Conservation (phyloP, 2,888 invertebrate species). For the Chymomyza caudatula region DNA sequence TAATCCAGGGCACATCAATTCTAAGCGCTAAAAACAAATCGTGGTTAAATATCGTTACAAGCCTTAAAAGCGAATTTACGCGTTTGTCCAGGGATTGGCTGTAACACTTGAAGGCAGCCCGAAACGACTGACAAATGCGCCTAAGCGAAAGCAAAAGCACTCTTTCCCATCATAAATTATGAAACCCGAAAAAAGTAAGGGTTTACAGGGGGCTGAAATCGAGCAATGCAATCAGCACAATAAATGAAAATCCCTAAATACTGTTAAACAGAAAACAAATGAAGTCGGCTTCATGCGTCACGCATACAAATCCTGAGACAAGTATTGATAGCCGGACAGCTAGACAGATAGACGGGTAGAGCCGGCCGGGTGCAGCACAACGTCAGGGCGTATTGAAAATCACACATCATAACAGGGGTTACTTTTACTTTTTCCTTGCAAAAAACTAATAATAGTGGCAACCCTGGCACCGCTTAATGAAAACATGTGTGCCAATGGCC, state of each 20-base stretch:
- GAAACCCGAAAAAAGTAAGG: slow-evolving; percentile 31
- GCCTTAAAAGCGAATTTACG: slow-evolving; percentile 50
- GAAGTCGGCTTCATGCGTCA: slow-evolving; percentile 38
- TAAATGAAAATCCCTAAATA: slow-evolving; percentile 63
- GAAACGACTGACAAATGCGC: slow-evolving; percentile 23
- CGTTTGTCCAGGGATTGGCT: slow-evolving; percentile 20
- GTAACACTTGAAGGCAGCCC: slow-evolving; percentile 51
- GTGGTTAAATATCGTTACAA: slow-evolving; percentile 34
- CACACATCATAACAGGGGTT: slow-evolving; percentile 13
- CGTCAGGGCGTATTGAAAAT: slow-evolving; percentile 20
- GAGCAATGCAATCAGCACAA: slow-evolving; percentile 30
- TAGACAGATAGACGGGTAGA: slow-evolving; percentile 14
- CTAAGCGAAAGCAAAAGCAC: background rate
- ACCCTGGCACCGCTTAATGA: slow-evolving; percentile 29
- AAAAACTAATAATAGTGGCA: background rate
- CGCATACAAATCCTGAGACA: slow-evolving; percentile 42
- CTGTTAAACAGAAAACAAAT: slow-evolving; percentile 74
- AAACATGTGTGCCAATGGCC: slow-evolving; percentile 23
- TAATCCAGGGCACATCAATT: slow-evolving; percentile 33
- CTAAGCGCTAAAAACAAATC: slow-evolving; percentile 56
- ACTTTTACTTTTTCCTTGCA: background rate
- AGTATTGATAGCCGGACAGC: slow-evolving; percentile 64
- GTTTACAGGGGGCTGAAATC: slow-evolving; percentile 54
- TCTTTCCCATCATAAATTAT: slow-evolving; percentile 43
- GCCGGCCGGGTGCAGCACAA: background rate